Conservation (phyloP, 2,888 invertebrate species). For the Microplitis manilae region DNA sequence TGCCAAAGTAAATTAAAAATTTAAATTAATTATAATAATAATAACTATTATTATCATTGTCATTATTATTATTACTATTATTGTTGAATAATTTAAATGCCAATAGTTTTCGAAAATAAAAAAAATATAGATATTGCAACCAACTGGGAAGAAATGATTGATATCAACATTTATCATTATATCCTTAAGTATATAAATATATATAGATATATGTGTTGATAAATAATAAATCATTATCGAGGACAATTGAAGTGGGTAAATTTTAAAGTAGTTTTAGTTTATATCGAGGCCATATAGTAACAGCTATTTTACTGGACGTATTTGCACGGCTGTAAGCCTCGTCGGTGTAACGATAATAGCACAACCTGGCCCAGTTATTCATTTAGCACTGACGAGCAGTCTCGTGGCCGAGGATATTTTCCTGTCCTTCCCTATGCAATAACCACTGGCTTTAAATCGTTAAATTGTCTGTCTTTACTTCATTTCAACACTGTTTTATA, state of each 20-base stretch:
- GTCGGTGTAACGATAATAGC: conserved; percentile 59
- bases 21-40: background rate
- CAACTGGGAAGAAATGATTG: too few relatives aligned
- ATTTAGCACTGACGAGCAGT: conserved; percentile 55
- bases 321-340: conserved; percentile 34
- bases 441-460: conserved; percentile 28
- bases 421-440: conserved; percentile 33
- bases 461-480: conserved; percentile 9
- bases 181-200: too few relatives aligned
- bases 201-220: background rate
- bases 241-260: conserved; percentile 18
- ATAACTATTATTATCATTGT: background rate
- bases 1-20: background rate
- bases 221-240: background rate
- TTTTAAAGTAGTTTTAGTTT: conserved; percentile 29
- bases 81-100: too few relatives aligned
- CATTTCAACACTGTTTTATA: background rate
- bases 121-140: too few relatives aligned
- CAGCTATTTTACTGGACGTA: conserved; percentile 30
- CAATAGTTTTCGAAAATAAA: too few relatives aligned
- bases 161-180: too few relatives aligned
- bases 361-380: conserved; percentile 62
- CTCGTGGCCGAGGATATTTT: conserved; percentile 40
- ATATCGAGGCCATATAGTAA: conserved; percentile 27
- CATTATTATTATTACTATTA: too few relatives aligned